Base-by-base conservation (phyloP, 1,140 invertebrate genomes). In the Lordiphosa collinella region DNA sequence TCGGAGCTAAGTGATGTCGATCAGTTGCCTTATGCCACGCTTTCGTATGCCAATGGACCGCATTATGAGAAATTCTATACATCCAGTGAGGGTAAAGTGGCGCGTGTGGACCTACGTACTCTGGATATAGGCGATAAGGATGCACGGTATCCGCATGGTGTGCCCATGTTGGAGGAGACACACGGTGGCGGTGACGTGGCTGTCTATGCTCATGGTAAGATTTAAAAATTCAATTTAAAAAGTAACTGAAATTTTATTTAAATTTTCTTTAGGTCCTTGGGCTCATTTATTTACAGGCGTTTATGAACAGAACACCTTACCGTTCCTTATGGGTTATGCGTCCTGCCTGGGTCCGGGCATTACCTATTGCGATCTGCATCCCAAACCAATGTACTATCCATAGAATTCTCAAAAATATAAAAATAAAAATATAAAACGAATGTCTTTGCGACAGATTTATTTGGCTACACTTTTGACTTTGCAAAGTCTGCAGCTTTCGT, bases 31-130 rank as follows among this genome's bases (percentile, higher is more conserved):
- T 95, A 94, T 74, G 92, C 93, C 0, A 94, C 94, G 0, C 91
- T 96, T 9, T 91, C 92, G 7, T 96, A 96, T 74, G 93, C 93
- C 3, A 95, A 95, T 78, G 94, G 94, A 2, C 92, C 92, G 3
- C 91, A 92, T 2, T 92, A 90, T 63, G 80, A 89, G 12, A 63
- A 89, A 44, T 90, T 90, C 64, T 87, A 91, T 90, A 86, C 89
- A 64, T 58, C 62, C 2, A 36, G 38, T 9, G 59, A 68, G 5
- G 64, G 51, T 5, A 8, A 44, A 10, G 61, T 80, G 34, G 46
- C 55, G 12, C 72, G 70, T 8, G 64, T 74, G 10, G 60, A 78
- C 64, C 57, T 72, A 29, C 52, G 67, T 1, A 56, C 12, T 4
- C 40, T 64, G 5, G 51, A 71, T 13, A 63, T 79, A 44, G 57